Evolutionary conservation across 2,797 vertebrate genomes (phyloP).

Genomic region (Brachymystax lenok): DNA sequence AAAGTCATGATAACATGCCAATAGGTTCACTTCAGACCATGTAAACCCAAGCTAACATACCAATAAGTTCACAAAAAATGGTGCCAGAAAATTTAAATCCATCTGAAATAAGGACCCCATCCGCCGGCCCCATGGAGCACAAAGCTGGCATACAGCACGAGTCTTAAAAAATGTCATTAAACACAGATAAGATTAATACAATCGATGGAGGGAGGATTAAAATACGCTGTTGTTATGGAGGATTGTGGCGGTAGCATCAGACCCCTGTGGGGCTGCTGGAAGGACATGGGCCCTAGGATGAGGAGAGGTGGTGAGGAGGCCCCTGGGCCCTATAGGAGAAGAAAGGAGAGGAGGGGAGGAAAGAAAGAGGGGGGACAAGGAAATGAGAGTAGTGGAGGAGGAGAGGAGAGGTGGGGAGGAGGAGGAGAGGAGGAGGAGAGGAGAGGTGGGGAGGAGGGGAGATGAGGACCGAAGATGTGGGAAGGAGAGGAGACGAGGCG

Average conservation of each 20-base stretch:
- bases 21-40: conserved; percentile 34
- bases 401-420: no score
- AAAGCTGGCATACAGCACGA: conserved; percentile 82
- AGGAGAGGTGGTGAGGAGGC: conserved; percentile 75
- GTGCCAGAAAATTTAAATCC: conserved; percentile 59
- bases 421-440: no score
- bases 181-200: conserved; percentile 83
- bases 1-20: conserved; percentile 16
- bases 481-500: neutral
- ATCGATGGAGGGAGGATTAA: conserved; percentile 80
- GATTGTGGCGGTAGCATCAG: conserved; percentile 68
- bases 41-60: conserved; percentile 36
- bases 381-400: no score
- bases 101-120: conserved; percentile 63
- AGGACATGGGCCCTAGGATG: conserved; percentile 48
- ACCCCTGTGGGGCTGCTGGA: conserved; percentile 42
- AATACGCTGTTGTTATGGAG: conserved; percentile 79
- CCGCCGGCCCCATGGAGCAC: conserved; percentile 73
- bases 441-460: conserved; percentile 40
- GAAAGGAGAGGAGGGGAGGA: neutral
- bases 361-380: no score
- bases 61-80: conserved; percentile 68
- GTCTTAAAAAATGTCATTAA: conserved; percentile 85
- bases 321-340: conserved; percentile 26
- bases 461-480: conserved; percentile 39